Evolutionary conservation across 1,140 invertebrate genomes (phyloP), one percentile per base, ranked within the genome.

Genomic region (Rhizoglyphus robini): DNA sequence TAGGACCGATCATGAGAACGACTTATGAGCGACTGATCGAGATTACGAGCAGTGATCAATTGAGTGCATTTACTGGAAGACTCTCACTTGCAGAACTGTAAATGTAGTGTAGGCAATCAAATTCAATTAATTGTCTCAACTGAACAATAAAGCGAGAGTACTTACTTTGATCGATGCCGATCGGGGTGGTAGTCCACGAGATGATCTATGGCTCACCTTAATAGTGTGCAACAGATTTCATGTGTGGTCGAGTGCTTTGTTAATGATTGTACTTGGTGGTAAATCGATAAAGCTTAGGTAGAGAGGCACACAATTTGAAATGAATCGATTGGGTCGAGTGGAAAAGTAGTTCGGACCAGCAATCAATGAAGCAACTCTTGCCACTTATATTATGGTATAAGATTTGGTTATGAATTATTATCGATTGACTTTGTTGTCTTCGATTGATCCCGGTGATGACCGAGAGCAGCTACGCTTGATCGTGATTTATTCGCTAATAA

Each of bases 121-220:
- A 54, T 54, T 20, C 8, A 54, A 54, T 54, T 54, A 54, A 54
- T 54, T 32, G 51, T 8, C 20, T 27, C 23, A 25, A 54, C 8
- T 54, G 20, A 54, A 23, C 51, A 54, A 54, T 54, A 11, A 54
- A 54, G 41, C 36, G 18, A 8, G 36, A 41, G 36, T 18, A 8
- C 36, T 46, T 32, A 8, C 20, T 54, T 54, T 54, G 51, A 54
- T 54, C 51, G 51, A 23, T 20, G 20, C 51, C 51, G 51, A 54
- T 8, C 51, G 20, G 51, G 20, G 51, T 54, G 51, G 51, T 8
- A 41, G 36, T 11, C 36, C 36, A 18, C 36, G 18, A 41, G n/a
- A n/a, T n/a, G n/a, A n/a, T n/a, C n/a, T n/a, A n/a, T 41, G 36
- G 36, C 36, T 41, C 36, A 41, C 36, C n/a, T n/a, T n/a, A n/a